Evolutionary conservation across 2,113 vertebrate species (phyloP).

Genomic region (Sphaerodactylus townsendi): DNA sequence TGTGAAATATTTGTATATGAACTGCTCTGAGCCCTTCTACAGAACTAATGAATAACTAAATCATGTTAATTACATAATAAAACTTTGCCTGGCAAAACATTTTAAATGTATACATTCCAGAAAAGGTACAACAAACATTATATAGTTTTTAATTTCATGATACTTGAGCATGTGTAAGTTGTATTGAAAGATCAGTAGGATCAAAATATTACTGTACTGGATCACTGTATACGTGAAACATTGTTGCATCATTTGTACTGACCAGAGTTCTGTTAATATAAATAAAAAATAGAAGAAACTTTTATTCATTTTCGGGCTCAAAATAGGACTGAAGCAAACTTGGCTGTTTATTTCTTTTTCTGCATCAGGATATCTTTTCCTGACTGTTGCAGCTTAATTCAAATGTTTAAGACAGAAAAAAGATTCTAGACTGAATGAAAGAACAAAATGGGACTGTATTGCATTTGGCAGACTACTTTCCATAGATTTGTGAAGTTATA

Average conservation of each 20-base stretch:
- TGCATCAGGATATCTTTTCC: constrained; percentile 26
- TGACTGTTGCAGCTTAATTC: constrained; percentile 29
- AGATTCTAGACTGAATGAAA: background rate
- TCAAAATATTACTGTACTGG: background rate
- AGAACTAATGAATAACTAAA: too few species aligned
- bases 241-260: background rate
- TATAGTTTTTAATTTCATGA: background rate
- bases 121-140: background rate
- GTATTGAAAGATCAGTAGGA: background rate
- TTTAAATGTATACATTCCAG: background rate
- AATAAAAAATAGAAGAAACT: constrained; percentile 24
- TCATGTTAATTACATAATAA: background rate
- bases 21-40: too few species aligned
- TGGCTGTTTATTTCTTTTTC: constrained; percentile 15
- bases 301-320: constrained; percentile 48
- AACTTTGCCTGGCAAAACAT: background rate
- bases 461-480: background rate
- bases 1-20: too few species aligned
- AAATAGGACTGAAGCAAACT: constrained; percentile 54
- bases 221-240: background rate
- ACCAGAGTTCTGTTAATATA: background rate
- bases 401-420: constrained; percentile 11
- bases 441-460: background rate
- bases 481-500: background rate
- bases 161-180: background rate